A percentile compares a stretch with the other conserved stretches of the same genome.
phyloP scores from a whole-genome alignment of 2,113 vertebrate genomes.

The Dipodomys ordii region DNA sequence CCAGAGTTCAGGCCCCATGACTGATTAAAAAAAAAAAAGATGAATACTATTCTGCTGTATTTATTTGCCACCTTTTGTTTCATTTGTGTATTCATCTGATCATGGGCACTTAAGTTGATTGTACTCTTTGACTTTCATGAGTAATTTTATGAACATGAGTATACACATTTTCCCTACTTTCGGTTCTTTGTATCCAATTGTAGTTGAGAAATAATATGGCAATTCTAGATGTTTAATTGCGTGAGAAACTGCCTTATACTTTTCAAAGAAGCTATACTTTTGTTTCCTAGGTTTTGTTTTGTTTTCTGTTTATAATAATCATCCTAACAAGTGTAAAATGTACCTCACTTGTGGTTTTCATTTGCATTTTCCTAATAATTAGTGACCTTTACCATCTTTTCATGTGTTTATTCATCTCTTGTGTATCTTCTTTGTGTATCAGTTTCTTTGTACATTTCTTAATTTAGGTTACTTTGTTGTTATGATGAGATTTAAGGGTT shows the following conservation, averaged over 20 bases:
- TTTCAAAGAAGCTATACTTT: neutral
- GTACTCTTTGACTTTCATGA: neutral
- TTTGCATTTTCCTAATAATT: conserved; percentile 24
- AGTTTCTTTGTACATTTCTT: neutral
- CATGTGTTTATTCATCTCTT: neutral
- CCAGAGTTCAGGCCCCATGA: no score
- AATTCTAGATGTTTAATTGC: neutral
- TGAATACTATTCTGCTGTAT: neutral
- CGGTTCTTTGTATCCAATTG: neutral
- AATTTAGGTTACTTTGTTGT: neutral
- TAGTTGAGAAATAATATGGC: neutral
- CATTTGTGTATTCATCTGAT: neutral
- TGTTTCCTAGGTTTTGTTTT: neutral
- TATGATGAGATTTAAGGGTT: conserved; percentile 3
- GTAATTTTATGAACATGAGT: neutral
- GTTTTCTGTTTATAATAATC: neutral
- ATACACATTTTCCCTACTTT: neutral
- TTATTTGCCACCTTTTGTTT: neutral
- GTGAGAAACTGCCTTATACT: neutral
- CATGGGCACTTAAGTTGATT: neutral
- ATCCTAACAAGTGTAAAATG: neutral
- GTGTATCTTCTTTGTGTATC: neutral
- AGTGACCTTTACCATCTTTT: neutral
- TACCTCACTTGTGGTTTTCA: conserved; percentile 23
- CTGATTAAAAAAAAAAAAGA: neutral